Evolutionary conservation across 2,888 invertebrate genomes (phyloP), one percentile per base, ranked within the genome.

Genomic region (Sisyra nigra): DNA sequence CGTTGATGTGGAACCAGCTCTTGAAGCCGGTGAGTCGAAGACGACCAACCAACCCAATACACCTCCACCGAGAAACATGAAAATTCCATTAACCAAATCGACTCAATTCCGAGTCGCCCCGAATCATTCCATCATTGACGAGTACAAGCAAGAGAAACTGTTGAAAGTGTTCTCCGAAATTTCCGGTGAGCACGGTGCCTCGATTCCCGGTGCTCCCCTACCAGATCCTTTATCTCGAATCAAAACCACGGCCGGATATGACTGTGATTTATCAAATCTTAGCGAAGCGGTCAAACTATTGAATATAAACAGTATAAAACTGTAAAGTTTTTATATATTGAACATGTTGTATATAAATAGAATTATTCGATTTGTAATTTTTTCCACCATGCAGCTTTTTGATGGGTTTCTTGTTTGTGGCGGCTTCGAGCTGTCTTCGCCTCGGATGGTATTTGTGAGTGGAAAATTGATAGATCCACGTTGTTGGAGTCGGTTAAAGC

Each of bases 1-100:
- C 11, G 53, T 66, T 29, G 69, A 69, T 54, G 69, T 70, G 0
- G 69, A 70, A 48, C 67, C 68, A 0, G 70, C 70, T 0, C 51
- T 67, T 5, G 70, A 70, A 48, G 70, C 69, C 0, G 69, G 67
- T 0, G 69, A 69, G 44, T 60, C 61, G 1, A 58, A 60, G 34
- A 50, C 57, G 2, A 40, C 7, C n/a, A 15, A 13, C 5, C 5
- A 10, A 15, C 10, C 36, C 7, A 37, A 17, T 19, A 17, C 37
- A 17, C 11, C 37, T n/a, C 17, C 37, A 19, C 17, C 37, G 17
- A 15, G 9, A 15, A 24, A 17, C 8, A 17, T 18, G 11, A 13
- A 19, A 19, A 19, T 11, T 15, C 2, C 36, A 5, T 4, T 17
- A 19, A 37, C 15, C 3, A 7, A n/a, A 36, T 15, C 38, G 10